Conservation (phyloP, 2,797 vertebrate species). For the Pangasius mekongensis region DNA sequence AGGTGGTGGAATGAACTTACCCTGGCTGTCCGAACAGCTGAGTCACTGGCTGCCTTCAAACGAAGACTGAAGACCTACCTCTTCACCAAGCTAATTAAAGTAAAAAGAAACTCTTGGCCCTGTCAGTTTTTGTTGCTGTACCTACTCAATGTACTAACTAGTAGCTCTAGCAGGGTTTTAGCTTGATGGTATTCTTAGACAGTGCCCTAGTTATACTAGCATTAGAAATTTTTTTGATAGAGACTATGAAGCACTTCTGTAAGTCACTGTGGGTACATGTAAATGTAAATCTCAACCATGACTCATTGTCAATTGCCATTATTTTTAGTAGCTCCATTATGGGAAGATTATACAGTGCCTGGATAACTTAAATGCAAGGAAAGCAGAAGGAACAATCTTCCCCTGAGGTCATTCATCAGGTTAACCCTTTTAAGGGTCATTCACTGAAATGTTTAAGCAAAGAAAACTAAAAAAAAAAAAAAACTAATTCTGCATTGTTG, state of each 20-base stretch:
- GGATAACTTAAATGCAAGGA: constrained; percentile 18
- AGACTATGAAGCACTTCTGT: no score
- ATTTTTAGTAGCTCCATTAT: constrained; percentile 1
- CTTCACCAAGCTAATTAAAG: not conserved
- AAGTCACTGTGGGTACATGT: not conserved
- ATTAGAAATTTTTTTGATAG: no score
- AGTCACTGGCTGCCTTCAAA: not conserved
- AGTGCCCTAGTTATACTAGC: not conserved
- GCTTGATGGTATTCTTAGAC: not conserved
- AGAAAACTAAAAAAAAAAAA: not conserved
- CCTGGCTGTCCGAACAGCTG: not conserved
- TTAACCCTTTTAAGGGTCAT: not conserved
- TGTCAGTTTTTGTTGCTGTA: not conserved
- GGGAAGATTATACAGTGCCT: not conserved
- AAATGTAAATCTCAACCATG: not conserved
- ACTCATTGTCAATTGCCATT: not conserved
- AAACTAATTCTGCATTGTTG: not conserved
- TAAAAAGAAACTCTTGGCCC: not conserved
- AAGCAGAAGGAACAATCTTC: not conserved
- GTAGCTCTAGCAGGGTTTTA: not conserved
- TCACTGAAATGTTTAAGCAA: not conserved
- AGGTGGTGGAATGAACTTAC: not conserved
- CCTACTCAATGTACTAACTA: not conserved
- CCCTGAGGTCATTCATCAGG: not conserved
- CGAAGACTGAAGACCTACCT: no score